Conservation (phyloP, 2,888 invertebrate species). For the Hipparchia sbordonii region DNA sequence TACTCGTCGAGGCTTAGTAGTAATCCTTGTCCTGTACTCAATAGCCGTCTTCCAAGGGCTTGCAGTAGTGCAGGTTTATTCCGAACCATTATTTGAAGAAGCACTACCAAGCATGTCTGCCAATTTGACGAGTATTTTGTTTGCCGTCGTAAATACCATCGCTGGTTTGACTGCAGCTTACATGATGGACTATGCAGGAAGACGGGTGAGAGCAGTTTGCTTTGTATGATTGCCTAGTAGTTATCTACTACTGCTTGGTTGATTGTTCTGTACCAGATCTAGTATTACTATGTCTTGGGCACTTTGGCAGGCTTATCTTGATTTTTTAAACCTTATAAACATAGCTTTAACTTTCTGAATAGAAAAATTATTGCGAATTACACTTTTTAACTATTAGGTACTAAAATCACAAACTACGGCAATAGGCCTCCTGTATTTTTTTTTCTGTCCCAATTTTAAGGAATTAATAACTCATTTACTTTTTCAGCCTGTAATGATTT, state of each 20-base stretch:
- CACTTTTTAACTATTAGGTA: too few species aligned
- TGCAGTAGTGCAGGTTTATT: constrained; percentile 65
- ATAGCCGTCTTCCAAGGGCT: constrained; percentile 66
- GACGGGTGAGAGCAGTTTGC: constrained; percentile 54
- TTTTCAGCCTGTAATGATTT: constrained; percentile 58
- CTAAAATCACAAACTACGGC: too few species aligned
- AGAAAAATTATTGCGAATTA: too few species aligned
- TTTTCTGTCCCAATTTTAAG: background rate
- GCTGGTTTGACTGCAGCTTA: constrained; percentile 59
- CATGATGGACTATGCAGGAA: constrained; percentile 58
- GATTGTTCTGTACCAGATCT: background rate
- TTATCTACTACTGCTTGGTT: too few species aligned
- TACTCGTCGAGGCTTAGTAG: constrained; percentile 54
- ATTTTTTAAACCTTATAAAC: too few species aligned
- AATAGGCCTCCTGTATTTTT: too few species aligned
- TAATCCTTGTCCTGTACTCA: constrained; percentile 51
- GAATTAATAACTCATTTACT: background rate
- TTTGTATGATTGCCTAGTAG: background rate
- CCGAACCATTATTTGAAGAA: constrained; percentile 62
- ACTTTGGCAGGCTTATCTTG: too few species aligned
- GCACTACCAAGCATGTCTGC: constrained; percentile 62
- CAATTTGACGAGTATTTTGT: constrained; percentile 56
- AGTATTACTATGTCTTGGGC: background rate
- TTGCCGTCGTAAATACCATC: constrained; percentile 53
- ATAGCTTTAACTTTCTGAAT: too few species aligned